These are phyloP conservation scores for Smittia sp. DNA, from an alignment of 2,888 invertebrate species.

Conservation along the genomic window DNA sequence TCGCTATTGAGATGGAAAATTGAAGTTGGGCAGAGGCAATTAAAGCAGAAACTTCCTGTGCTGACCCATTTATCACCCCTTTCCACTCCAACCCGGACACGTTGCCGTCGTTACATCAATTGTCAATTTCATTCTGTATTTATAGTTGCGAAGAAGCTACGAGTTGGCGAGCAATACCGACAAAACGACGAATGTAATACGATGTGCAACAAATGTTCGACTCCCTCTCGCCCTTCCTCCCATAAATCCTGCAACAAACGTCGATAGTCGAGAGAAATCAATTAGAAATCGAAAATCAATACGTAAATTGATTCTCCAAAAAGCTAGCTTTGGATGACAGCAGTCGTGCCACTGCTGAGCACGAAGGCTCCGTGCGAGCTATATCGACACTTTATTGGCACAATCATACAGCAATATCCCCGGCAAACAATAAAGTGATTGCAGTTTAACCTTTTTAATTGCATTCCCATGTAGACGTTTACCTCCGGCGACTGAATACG, in stretches of 20 bases:
- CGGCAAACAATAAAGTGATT: constrained; percentile 21
- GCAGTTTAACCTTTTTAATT: constrained; percentile 32
- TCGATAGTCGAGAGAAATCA: constrained; percentile 9
- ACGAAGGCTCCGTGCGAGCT: too few species aligned
- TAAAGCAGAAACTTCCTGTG: not conserved
- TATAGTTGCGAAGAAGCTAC: too few species aligned
- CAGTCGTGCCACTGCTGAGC: too few species aligned
- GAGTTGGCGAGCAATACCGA: too few species aligned
- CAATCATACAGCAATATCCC: constrained; percentile 6
- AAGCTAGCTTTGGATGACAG: too few species aligned
- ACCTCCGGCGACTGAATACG: not conserved
- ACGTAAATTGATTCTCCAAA: not conserved
- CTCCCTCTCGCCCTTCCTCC: not conserved
- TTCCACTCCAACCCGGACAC: not conserved
- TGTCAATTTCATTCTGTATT: too few species aligned
- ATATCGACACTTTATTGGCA: not conserved
- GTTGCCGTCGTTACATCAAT: not conserved
- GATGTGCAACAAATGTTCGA: constrained; percentile 2
- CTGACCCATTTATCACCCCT: constrained; percentile 17
- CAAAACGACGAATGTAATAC: too few species aligned
- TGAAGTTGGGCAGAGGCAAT: constrained; percentile 5
- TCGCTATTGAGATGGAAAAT: constrained; percentile 6
- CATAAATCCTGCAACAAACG: not conserved
- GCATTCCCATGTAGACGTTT: constrained; percentile 14
- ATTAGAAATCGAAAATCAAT: constrained; percentile 18